Base-by-base conservation (phyloP, 2,797 vertebrate species). In the Eupleurogrammus muticus region DNA sequence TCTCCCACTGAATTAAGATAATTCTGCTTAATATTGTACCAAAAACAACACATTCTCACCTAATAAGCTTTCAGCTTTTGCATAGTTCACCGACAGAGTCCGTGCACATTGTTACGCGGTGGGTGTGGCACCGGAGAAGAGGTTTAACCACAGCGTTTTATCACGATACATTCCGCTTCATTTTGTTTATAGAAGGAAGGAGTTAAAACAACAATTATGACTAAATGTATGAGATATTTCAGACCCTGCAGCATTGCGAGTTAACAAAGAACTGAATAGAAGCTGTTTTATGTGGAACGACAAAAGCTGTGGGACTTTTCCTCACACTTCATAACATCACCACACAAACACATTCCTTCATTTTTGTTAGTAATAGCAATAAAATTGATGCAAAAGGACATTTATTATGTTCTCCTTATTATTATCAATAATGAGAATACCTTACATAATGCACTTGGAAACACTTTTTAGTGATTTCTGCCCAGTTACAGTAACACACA, bases 71-170 rank as follows among this genome's bases (percentile, higher is more conserved):
- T 28, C 28, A 28, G 28, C 28, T 28, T 28, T 28, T 28, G 28
- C 28, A n/a, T n/a, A 28, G 28, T 28, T 3, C 6, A 28, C 28
- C 17, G 38, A 52, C 10, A 24, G 0, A 52, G 9, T 17, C 11
- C 35, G 35, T 66, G 16, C 36, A 34, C 23, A 6, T 48, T 48
- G 16, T 62, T 11, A 6, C 1, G 9, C n/a, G 6, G 5, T 44
- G 58, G 74, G 56, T 66, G 81, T 66, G 71, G 36, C 63, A 48
- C 47, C 2, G 9, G 5, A 14, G 46, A 14, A 44, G 35, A 59
- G 8, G 17, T 53, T 60, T 24, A 32, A 21, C 48, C 32, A 42
- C 20, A 23, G 9, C 8, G 20, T n/a, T 16, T 11, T 16, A 3
- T 16, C 2, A 10, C 0, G 12, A 8, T n/a, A 14, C 1, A 0